Percentiles rank a stretch among this genome's conserved stretches.
phyloP scores from a whole-genome alignment of 2,797 vertebrate species.

The Limnodromus scolopaceus region DNA sequence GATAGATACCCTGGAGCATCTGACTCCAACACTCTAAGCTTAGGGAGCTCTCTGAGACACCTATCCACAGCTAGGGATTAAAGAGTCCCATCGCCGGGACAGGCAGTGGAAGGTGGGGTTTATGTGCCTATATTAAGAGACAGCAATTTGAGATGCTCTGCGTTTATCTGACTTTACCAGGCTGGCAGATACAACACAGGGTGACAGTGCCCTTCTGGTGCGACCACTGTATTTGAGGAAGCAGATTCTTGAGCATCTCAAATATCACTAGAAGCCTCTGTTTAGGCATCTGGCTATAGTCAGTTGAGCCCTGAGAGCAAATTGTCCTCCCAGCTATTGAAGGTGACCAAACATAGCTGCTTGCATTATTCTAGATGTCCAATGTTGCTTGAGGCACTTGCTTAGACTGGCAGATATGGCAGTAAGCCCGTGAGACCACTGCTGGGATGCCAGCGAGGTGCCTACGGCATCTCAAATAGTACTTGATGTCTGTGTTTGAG shows the following conservation, averaged over 20 bases:
- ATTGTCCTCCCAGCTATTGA: neutral
- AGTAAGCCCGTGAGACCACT: neutral
- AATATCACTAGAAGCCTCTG: neutral
- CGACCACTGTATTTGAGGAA: neutral
- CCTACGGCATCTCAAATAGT: neutral
- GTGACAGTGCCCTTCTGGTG: accelerated
- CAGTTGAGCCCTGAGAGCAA: neutral
- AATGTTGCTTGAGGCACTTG: neutral
- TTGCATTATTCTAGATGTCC: neutral
- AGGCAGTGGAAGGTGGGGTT: neutral
- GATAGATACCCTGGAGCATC: neutral
- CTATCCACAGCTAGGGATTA: neutral
- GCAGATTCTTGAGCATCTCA: neutral
- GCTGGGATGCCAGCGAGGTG: neutral
- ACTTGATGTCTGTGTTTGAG: neutral
- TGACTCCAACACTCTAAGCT: neutral
- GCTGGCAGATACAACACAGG: neutral
- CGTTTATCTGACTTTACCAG: neutral
- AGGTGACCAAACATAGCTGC: neutral
- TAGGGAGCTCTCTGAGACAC: neutral
- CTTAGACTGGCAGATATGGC: neutral
- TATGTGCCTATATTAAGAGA: neutral
- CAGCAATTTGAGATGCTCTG: neutral
- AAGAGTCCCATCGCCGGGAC: neutral
- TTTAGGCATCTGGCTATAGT: neutral